phyloP scores from a whole-genome alignment of 2,113 vertebrate species.

The Cebidichthys violaceus region DNA sequence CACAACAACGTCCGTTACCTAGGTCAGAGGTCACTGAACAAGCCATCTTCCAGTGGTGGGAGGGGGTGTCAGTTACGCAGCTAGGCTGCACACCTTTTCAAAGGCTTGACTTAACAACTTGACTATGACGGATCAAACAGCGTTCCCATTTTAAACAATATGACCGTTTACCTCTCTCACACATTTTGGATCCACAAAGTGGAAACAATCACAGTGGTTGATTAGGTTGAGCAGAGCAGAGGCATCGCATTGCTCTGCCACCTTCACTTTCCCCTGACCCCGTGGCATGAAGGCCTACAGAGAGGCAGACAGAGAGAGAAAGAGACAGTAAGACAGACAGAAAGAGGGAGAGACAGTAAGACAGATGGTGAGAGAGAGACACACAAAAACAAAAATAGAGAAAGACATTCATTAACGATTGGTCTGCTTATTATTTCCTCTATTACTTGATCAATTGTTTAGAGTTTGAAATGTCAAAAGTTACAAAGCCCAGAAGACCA shows the following conservation, averaged over 20 bases:
- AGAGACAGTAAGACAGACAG: neutral
- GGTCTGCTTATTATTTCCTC: neutral
- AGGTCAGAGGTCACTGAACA: too few relatives aligned
- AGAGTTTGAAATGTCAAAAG: neutral
- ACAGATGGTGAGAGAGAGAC: neutral
- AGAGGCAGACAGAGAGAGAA: neutral
- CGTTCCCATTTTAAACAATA: neutral
- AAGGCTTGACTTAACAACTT: neutral
- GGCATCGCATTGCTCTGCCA: conserved; percentile 81
- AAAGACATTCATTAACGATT: neutral
- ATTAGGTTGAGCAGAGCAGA: conserved; percentile 88
- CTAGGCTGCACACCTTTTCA: too few relatives aligned
- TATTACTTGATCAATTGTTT: neutral
- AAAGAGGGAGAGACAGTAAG: neutral
- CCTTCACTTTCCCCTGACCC: conserved; percentile 77
- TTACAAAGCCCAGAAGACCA: neutral
- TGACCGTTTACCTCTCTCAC: conserved; percentile 84
- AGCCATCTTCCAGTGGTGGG: too few relatives aligned
- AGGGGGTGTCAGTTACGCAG: too few relatives aligned
- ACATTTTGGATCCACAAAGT: conserved; percentile 67
- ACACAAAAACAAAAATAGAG: neutral
- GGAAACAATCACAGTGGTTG: conserved; percentile 84
- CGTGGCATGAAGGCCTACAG: conserved; percentile 88
- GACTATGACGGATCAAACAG: neutral
- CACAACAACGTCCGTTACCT: too few relatives aligned